Evolutionary conservation across 2,797 vertebrate species (phyloP).

Genomic region (Rhynchotus rufescens): DNA sequence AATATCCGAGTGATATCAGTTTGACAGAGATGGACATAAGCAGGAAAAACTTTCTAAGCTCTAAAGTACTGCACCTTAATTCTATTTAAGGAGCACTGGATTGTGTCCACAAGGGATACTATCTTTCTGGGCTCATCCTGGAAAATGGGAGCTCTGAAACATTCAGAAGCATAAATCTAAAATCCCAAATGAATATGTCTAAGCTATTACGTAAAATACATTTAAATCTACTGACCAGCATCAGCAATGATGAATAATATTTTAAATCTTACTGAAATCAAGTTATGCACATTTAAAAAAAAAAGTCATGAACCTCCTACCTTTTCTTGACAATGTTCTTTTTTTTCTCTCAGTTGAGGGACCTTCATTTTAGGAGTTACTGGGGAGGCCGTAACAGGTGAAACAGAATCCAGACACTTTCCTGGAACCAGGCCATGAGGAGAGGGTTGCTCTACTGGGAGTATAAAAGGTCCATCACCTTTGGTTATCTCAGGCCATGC

Average conservation of each 20-base stretch:
- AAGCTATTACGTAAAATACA: background rate
- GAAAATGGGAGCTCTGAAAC: background rate
- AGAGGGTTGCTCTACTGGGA: background rate
- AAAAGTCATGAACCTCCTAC: background rate
- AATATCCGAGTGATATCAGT: background rate
- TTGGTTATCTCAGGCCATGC: background rate
- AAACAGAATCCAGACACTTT: background rate
- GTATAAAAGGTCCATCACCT: background rate
- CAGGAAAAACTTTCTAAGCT: background rate
- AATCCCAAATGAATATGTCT: background rate
- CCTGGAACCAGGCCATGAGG: accelerated
- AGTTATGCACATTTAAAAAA: background rate
- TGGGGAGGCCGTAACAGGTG: background rate
- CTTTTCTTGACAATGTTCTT: background rate
- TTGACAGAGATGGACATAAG: background rate
- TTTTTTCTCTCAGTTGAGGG: background rate
- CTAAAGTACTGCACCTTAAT: background rate
- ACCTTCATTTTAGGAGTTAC: background rate
- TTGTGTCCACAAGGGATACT: background rate
- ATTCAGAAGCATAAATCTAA: background rate
- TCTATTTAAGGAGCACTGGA: background rate
- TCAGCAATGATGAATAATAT: background rate
- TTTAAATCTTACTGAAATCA: background rate
- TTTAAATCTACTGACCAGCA: background rate
- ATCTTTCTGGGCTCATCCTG: background rate